Evolutionary conservation across 2,113 vertebrate genomes (phyloP).

Genomic region (Prinia subflava): DNA sequence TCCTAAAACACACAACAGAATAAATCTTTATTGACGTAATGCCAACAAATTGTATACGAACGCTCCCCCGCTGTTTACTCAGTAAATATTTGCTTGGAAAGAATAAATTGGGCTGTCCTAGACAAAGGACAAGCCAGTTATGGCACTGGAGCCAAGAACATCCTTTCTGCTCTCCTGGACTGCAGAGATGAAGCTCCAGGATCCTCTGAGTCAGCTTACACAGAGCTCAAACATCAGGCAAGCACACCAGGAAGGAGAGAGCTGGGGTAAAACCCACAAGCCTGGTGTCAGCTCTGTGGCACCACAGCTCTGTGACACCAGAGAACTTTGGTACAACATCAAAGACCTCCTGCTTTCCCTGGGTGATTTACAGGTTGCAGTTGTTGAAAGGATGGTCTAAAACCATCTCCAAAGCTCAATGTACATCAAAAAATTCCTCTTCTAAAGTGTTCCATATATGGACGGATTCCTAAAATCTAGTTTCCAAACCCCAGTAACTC

Average conservation of each 20-base stretch:
- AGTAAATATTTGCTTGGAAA: slow-evolving; percentile 28
- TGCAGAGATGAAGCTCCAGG: not conserved
- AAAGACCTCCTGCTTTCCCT: not conserved
- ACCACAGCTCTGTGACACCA: not conserved
- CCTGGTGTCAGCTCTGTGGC: not conserved
- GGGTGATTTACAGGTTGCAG: not conserved
- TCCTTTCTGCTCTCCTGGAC: not conserved
- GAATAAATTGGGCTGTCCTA: not conserved
- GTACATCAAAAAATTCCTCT: not conserved
- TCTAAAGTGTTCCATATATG: not conserved
- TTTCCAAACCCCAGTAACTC: not conserved
- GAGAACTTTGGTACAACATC: not conserved
- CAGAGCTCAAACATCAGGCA: not conserved
- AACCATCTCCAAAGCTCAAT: not conserved
- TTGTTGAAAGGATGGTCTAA: not conserved
- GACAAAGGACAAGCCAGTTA: not conserved
- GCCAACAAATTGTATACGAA: not conserved
- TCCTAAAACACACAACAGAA: slow-evolving; percentile 9
- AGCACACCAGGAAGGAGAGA: not conserved
- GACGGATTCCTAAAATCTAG: not conserved
- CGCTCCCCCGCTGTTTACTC: not conserved
- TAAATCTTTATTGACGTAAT: not conserved
- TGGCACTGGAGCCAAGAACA: not conserved
- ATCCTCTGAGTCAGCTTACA: not conserved
- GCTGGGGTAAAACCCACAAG: not conserved